Conservation (phyloP, 2,113 vertebrate genomes). For the Bungarus multicinctus region DNA sequence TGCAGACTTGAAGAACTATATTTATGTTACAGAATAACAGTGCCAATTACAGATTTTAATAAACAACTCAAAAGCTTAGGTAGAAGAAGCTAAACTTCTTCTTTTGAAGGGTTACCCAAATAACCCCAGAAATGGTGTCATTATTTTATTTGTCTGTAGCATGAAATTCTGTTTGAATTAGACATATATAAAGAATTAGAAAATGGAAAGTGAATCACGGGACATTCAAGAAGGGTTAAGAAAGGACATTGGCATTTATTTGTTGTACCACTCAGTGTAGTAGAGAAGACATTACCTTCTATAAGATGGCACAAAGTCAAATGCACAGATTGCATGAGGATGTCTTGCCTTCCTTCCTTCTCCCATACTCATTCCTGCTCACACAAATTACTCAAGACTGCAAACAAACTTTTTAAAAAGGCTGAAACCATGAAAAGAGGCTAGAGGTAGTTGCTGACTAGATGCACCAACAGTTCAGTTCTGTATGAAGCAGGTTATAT, state of each 20-base stretch:
- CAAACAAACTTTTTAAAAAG: neutral
- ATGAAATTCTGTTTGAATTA: neutral
- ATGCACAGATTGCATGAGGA: neutral
- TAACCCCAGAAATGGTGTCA: neutral
- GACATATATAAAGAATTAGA: neutral
- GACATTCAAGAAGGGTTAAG: neutral
- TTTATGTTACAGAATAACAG: neutral
- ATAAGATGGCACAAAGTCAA: neutral
- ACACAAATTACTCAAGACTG: neutral
- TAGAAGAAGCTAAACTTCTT: neutral
- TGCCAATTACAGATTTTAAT: slow-evolving; percentile 16
- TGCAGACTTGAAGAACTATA: neutral
- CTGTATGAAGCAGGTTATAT: neutral
- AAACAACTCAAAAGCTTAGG: neutral
- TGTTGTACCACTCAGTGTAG: neutral
- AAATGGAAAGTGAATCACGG: neutral
- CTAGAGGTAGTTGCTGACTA: neutral
- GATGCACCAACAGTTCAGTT: neutral
- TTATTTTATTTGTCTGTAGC: slow-evolving; percentile 9
- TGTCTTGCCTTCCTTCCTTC: neutral
- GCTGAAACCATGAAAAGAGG: neutral
- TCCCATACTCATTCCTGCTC: neutral
- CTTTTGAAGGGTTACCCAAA: slow-evolving; percentile 2
- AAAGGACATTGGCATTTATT: neutral
- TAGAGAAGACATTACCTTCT: neutral